phyloP scores from a whole-genome alignment of 2,797 vertebrate species.

The Pyrocephalus nanus region DNA sequence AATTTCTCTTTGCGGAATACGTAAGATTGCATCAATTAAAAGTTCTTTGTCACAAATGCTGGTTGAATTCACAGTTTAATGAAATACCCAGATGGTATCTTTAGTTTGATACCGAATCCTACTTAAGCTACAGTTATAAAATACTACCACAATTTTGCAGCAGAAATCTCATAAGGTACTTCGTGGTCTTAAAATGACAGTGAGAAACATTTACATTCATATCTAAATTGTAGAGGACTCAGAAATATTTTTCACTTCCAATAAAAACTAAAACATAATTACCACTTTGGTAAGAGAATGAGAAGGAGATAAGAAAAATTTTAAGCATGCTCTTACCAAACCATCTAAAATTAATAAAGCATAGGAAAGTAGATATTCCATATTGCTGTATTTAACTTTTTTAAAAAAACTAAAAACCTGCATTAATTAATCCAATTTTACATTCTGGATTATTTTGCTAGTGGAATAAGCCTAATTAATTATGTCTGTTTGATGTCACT shows the following conservation, averaged over 20 bases:
- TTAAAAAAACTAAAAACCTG: constrained; percentile 8
- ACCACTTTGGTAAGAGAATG: background rate
- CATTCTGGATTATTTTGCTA: constrained; percentile 67
- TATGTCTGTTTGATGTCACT: constrained; percentile 80
- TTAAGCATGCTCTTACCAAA: background rate
- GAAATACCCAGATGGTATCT: background rate
- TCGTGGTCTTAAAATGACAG: background rate
- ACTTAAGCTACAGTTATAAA: background rate
- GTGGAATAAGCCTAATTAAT: constrained; percentile 78
- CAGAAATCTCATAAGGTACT: background rate
- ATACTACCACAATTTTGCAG: background rate
- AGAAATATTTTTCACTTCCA: background rate
- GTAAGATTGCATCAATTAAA: background rate
- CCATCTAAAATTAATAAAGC: background rate
- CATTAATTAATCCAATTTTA: constrained; percentile 66
- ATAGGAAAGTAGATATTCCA: background rate
- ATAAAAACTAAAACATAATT: background rate
- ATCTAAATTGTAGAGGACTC: background rate
- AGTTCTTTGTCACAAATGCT: background rate
- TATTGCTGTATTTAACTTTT: background rate
- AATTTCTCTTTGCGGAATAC: background rate
- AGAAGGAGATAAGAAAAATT: background rate
- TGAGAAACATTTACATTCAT: background rate
- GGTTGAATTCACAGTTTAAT: background rate
- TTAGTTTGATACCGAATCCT: background rate